phyloP scores from a whole-genome alignment of 2,113 vertebrate genomes.

The Archilochus colubris region DNA sequence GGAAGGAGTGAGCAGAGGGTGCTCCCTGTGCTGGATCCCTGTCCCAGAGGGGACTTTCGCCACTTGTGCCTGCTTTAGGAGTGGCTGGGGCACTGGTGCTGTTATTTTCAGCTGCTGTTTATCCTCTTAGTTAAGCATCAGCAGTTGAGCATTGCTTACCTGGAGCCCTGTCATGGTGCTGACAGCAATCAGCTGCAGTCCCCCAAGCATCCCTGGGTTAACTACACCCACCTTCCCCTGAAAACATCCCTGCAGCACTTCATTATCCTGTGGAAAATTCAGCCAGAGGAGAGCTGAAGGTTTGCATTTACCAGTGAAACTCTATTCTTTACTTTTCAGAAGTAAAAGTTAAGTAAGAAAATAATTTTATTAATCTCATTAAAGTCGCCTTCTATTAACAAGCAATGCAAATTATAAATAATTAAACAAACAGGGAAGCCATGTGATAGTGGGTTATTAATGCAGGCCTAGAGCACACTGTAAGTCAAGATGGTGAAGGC shows the following conservation, averaged over 20 bases:
- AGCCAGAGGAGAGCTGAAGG: neutral
- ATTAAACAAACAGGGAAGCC: conserved; percentile 61
- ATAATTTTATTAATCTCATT: conserved; percentile 60
- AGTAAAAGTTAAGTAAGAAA: conserved; percentile 41
- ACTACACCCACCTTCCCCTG: neutral
- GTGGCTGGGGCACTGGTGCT: neutral
- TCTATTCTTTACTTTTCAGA: neutral
- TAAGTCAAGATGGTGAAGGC: conserved; percentile 62
- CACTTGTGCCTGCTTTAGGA: neutral
- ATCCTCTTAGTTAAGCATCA: neutral
- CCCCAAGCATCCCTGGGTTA: neutral
- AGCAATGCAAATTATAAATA: conserved; percentile 65
- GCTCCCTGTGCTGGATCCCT: neutral
- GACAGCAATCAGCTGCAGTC: neutral
- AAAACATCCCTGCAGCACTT: neutral
- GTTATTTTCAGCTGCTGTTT: neutral
- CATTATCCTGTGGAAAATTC: neutral
- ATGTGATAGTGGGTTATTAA: conserved; percentile 57
- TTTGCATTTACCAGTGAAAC: neutral
- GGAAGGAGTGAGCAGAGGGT: accelerated
- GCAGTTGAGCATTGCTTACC: too few species aligned
- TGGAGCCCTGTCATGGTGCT: neutral
- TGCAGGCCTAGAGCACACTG: conserved; percentile 43
- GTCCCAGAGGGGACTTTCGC: accelerated
- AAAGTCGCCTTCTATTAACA: conserved; percentile 54